Conservation (phyloP, 2,113 vertebrate genomes). For the Lathamus discolor region DNA sequence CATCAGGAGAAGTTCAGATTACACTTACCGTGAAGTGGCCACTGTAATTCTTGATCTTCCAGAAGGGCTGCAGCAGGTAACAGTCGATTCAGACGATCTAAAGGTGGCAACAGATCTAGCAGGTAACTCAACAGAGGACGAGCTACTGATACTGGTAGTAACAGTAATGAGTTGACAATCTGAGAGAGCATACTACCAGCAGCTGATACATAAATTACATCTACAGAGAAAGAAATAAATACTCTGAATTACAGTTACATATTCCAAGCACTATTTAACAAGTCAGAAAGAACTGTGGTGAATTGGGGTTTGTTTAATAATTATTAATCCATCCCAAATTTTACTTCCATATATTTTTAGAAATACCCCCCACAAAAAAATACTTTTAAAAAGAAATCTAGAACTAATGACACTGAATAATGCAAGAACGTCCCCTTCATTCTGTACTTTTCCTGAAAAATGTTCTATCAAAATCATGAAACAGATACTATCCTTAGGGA, state of each 20-base stretch:
- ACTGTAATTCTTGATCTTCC: conserved; percentile 97
- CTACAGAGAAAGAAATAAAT: conserved; percentile 64
- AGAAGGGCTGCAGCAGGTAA: conserved; percentile 90
- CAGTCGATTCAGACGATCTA: conserved; percentile 92
- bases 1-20: not conserved
- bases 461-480: not conserved
- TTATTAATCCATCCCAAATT: not conserved
- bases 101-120: conserved; percentile 90
- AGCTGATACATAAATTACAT: conserved; percentile 94
- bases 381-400: not conserved
- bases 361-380: not conserved
- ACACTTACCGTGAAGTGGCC: conserved; percentile 92
- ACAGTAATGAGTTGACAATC: conserved; percentile 89
- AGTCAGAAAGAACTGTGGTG: not conserved
- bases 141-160: conserved; percentile 92
- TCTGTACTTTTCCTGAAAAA: not conserved
- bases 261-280: not conserved
- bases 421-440: not conserved
- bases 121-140: conserved; percentile 89
- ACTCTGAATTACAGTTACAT: not conserved
- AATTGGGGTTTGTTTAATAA: not conserved
- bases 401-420: not conserved
- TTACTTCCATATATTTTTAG: not conserved
- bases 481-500: not conserved
- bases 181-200: conserved; percentile 98